phyloP scores from a whole-genome alignment of 2,113 vertebrate species.

The Daphoenositta chrysoptera region DNA sequence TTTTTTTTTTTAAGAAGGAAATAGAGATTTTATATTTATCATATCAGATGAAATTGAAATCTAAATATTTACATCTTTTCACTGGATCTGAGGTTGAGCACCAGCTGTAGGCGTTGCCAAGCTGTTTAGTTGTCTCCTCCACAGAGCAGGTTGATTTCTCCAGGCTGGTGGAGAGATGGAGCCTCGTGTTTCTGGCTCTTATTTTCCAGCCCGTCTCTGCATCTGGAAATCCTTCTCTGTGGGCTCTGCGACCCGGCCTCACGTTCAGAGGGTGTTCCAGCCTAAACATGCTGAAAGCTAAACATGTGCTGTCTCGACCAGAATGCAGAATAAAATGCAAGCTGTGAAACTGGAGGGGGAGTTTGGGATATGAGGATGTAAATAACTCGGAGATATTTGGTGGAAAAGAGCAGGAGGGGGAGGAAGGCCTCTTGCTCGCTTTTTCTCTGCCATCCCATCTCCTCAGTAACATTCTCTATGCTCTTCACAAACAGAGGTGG shows the following conservation, averaged over 20 bases:
- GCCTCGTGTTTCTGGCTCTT: not conserved
- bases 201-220: not conserved
- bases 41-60: slow-evolving; percentile 41
- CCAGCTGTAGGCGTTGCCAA: slow-evolving; percentile 44
- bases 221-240: slow-evolving; percentile 3
- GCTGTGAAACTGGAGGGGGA: slow-evolving; percentile 40
- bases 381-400: not conserved
- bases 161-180: not conserved
- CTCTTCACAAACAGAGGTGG: not conserved
- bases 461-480: not conserved
- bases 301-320: not conserved
- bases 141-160: slow-evolving; percentile 3
- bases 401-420: not conserved
- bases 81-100: slow-evolving; percentile 48
- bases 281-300: not conserved
- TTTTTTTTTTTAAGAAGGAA: not conserved
- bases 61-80: slow-evolving; percentile 64
- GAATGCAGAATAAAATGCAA: slow-evolving; percentile 17
- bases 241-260: not conserved
- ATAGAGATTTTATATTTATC: slow-evolving; percentile 51
- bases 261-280: not conserved
- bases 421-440: not conserved
- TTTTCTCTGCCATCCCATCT: not conserved
- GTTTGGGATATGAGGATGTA: not conserved
- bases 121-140: slow-evolving; percentile 37